Percentiles rank a stretch among this genome's conserved stretches.
Conservation (phyloP, 2,113 vertebrate genomes). For the Puma concolor region DNA sequence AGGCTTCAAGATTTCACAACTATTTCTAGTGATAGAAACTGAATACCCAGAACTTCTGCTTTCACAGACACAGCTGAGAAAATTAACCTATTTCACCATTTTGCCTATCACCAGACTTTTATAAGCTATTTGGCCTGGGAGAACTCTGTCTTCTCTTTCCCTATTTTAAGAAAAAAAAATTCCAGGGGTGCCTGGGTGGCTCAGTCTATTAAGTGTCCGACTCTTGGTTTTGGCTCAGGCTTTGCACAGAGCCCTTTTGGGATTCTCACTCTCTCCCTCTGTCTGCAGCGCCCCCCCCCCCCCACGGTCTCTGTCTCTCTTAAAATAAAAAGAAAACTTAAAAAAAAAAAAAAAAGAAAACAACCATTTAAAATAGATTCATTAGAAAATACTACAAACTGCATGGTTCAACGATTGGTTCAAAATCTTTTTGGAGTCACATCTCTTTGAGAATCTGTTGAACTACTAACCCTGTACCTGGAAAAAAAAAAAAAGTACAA, state of each 20-base stretch:
- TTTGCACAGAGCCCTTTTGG: not conserved
- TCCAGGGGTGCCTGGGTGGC: not conserved
- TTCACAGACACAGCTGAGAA: slow-evolving; percentile 13
- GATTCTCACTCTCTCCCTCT: not conserved
- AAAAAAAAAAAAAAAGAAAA: not conserved
- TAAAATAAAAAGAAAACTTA: not conserved
- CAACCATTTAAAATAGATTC: not conserved
- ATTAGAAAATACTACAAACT: not conserved
- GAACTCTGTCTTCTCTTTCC: not conserved
- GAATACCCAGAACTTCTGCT: not conserved
- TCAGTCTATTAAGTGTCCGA: not conserved
- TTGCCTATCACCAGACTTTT: not conserved
- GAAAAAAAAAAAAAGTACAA: not conserved
- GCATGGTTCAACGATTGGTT: not conserved
- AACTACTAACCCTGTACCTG: not conserved
- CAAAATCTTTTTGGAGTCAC: not conserved
- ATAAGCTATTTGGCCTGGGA: not conserved
- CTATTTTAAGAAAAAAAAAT: not conserved
- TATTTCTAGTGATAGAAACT: not conserved
- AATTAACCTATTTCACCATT: not conserved
- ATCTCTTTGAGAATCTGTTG: not conserved
- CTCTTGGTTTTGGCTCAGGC: not conserved
- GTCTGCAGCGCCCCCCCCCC: not conserved
- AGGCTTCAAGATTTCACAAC: not conserved
- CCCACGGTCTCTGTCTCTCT: not conserved